phyloP scores from a whole-genome alignment of 92 coral and sea anemone species.

The Zoanthus sociatus region DNA sequence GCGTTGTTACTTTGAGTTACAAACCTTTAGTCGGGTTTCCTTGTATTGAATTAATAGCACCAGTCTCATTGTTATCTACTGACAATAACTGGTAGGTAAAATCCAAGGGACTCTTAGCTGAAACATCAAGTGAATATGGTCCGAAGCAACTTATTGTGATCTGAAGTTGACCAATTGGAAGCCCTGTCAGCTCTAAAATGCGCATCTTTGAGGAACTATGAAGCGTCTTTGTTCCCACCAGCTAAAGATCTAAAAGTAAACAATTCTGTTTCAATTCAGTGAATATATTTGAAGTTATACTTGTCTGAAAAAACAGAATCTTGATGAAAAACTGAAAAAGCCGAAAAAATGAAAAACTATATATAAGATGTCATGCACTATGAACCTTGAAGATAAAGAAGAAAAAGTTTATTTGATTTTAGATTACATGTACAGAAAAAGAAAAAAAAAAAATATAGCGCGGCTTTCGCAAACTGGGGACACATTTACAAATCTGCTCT shows the following conservation, averaged over 20 bases:
- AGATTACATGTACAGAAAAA: no score
- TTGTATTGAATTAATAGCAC: constrained; percentile 38
- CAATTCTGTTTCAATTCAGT: background rate
- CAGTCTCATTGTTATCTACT: constrained; percentile 27
- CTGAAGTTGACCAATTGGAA: constrained; percentile 31
- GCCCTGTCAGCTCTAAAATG: constrained; percentile 33
- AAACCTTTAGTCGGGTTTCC: constrained; percentile 79
- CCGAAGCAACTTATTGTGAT: constrained; percentile 41
- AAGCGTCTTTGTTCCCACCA: background rate
- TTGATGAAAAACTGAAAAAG: no score
- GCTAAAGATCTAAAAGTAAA: background rate
- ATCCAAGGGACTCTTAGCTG: constrained; percentile 62
- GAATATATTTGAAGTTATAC: no score
- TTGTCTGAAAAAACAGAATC: no score
- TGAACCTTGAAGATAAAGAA: no score
- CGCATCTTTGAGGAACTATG: constrained; percentile 1
- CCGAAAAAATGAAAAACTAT: no score
- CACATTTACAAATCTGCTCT: no score
- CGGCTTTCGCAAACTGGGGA: no score
- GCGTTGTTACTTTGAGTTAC: background rate
- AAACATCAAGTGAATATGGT: constrained; percentile 55
- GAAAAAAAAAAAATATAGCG: no score
- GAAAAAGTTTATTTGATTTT: no score
- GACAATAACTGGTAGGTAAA: constrained; percentile 58
- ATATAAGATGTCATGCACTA: no score